phyloP scores from a whole-genome alignment of 2,797 vertebrate species.

The Premnoplex brunnescens region DNA sequence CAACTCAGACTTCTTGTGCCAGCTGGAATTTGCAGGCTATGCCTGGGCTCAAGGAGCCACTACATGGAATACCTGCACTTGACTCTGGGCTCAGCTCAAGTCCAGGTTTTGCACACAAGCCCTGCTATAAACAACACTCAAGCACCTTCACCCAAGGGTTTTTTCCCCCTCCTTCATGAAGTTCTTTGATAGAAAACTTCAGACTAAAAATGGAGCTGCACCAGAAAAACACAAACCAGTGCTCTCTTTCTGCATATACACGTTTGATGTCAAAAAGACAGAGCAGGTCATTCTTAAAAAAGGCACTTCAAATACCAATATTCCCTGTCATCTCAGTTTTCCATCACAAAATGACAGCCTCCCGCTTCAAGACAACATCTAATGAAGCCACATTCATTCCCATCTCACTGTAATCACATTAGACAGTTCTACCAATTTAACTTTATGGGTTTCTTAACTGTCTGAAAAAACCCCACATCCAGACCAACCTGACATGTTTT shows the following conservation, averaged over 20 bases:
- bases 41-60: neutral
- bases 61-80: fast-evolving
- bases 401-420: slow-evolving; percentile 46
- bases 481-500: neutral
- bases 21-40: neutral
- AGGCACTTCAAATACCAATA: slow-evolving; percentile 26
- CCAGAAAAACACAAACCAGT: neutral
- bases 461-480: neutral
- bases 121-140: neutral
- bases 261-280: slow-evolving; percentile 38
- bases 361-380: slow-evolving; percentile 25
- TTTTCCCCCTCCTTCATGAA: neutral
- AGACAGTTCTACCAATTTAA: slow-evolving; percentile 47
- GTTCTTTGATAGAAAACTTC: neutral
- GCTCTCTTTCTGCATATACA: slow-evolving; percentile 5
- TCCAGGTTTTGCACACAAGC: neutral
- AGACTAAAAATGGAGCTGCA: neutral
- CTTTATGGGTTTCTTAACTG: slow-evolving; percentile 13
- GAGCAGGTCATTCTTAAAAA: slow-evolving; percentile 30
- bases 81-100: neutral
- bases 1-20: neutral
- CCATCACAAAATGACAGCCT: slow-evolving; percentile 41
- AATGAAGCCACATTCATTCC: slow-evolving; percentile 36
- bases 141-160: neutral
- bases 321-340: slow-evolving; percentile 10